Conservation (phyloP, 92 coral and sea anemone species). For the Umimayanthus chanpuru region DNA sequence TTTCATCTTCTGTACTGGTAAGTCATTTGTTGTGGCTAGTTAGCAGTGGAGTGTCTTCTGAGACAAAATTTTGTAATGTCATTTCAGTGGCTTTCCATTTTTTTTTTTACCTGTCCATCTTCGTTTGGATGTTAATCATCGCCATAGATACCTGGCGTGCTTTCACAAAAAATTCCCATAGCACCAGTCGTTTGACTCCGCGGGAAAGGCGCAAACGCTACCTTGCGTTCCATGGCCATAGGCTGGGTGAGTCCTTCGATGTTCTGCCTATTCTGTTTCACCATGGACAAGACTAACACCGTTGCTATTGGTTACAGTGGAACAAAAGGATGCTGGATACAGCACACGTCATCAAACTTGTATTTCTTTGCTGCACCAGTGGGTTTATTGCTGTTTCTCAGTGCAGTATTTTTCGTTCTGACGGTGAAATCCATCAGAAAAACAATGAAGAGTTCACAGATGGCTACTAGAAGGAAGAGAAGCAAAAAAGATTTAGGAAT, state of each 20-base stretch:
- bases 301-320: constrained; percentile 62
- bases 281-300: constrained; percentile 56
- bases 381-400: not conserved
- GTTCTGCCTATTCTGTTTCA: constrained; percentile 48
- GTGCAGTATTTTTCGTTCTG: constrained; percentile 45
- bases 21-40: constrained; percentile 56
- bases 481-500: not conserved
- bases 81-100: constrained; percentile 52
- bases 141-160: constrained; percentile 65
- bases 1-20: constrained; percentile 45
- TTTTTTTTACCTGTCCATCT: constrained; percentile 52
- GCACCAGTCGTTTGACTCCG: constrained; percentile 22
- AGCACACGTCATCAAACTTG: constrained; percentile 36
- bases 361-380: constrained; percentile 16
- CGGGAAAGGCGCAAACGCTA: constrained; percentile 50
- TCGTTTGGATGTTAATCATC: constrained; percentile 27
- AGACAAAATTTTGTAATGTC: constrained; percentile 25
- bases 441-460: constrained; percentile 17
- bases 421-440: constrained; percentile 57
- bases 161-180: constrained; percentile 42
- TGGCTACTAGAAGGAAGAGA: constrained; percentile 29
- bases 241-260: constrained; percentile 64
- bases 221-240: constrained; percentile 45
- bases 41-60: constrained; percentile 37
- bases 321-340: constrained; percentile 60